Conservation (phyloP, 1,140 invertebrate genomes). For the Teleopsis dalmanni region DNA sequence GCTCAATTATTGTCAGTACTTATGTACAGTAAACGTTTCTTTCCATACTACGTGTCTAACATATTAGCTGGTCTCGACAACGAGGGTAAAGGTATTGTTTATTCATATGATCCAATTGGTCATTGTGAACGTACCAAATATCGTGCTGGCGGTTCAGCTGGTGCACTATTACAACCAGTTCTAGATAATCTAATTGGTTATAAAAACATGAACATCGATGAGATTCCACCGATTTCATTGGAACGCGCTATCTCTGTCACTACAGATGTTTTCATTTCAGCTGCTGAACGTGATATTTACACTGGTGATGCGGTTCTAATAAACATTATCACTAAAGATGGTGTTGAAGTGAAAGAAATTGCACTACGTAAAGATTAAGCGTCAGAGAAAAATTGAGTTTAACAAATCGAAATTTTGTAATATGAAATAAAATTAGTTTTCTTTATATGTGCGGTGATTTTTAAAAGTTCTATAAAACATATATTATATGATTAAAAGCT, state of each 20-base stretch:
- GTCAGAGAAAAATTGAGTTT: too few species aligned
- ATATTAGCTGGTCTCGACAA: slow-evolving; percentile 83
- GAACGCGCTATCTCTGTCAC: slow-evolving; percentile 78
- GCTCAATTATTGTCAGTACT: slow-evolving; percentile 94
- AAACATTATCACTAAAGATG: slow-evolving; percentile 85
- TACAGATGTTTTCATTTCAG: slow-evolving; percentile 94
- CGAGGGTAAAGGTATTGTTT: slow-evolving; percentile 88
- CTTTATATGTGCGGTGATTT: too few species aligned
- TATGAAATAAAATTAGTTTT: background rate
- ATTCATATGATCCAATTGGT: slow-evolving; percentile 95
- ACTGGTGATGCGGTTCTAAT: slow-evolving; percentile 89
- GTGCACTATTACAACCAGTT: slow-evolving; percentile 71
- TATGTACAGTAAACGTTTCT: slow-evolving; percentile 95
- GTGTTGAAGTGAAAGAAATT: slow-evolving; percentile 64
- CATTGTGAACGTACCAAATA: slow-evolving; percentile 77
- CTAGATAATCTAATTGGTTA: slow-evolving; percentile 85
- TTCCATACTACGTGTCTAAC: slow-evolving; percentile 96
- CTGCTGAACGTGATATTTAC: slow-evolving; percentile 94
- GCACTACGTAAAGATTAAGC: slow-evolving; percentile 73
- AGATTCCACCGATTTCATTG: slow-evolving; percentile 53
- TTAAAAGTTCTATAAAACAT: too few species aligned
- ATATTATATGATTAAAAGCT: too few species aligned
- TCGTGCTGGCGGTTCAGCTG: slow-evolving; percentile 76
- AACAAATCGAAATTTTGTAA: too few species aligned
- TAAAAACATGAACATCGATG: slow-evolving; percentile 71